Evolutionary conservation across 2,797 vertebrate genomes (phyloP).

Genomic region (Characodon lateralis): DNA sequence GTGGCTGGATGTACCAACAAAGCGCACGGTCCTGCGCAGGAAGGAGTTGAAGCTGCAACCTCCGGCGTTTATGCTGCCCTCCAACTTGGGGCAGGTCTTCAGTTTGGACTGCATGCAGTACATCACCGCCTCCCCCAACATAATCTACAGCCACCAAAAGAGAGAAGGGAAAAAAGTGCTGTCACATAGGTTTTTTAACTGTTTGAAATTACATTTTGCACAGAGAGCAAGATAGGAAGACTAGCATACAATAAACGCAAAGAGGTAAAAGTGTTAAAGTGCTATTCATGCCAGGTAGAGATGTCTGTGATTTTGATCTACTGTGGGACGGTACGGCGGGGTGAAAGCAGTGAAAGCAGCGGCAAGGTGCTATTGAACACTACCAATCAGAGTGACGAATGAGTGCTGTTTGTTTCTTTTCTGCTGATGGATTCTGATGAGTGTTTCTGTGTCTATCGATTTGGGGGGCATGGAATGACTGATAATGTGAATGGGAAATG

Average conservation of each 20-base stretch:
- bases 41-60: constrained; percentile 98
- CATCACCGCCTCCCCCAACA: constrained; percentile 91
- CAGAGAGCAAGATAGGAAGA: not conserved
- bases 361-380: constrained; percentile 56
- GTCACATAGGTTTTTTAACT: not conserved
- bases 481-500: constrained; percentile 49
- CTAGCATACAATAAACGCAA: not conserved
- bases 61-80: constrained; percentile 91
- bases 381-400: constrained; percentile 72
- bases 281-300: constrained; percentile 29
- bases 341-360: constrained; percentile 34
- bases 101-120: constrained; percentile 92
- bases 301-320: constrained; percentile 37
- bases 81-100: constrained; percentile 83
- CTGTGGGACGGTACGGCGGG: not conserved
- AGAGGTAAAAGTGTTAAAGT: not conserved
- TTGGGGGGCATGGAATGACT: constrained; percentile 13
- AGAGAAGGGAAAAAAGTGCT: not conserved
- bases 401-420: constrained; percentile 52
- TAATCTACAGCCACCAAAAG: constrained; percentile 81
- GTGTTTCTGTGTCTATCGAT: constrained; percentile 54
- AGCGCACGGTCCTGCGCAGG: constrained; percentile 91
- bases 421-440: constrained; percentile 59
- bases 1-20: constrained; percentile 87
- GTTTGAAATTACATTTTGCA: not conserved